A percentile compares a stretch with the other conserved stretches of the same genome.
Evolutionary conservation across 2,113 vertebrate species (phyloP).

Genomic region (Prochilodus magdalenae): DNA sequence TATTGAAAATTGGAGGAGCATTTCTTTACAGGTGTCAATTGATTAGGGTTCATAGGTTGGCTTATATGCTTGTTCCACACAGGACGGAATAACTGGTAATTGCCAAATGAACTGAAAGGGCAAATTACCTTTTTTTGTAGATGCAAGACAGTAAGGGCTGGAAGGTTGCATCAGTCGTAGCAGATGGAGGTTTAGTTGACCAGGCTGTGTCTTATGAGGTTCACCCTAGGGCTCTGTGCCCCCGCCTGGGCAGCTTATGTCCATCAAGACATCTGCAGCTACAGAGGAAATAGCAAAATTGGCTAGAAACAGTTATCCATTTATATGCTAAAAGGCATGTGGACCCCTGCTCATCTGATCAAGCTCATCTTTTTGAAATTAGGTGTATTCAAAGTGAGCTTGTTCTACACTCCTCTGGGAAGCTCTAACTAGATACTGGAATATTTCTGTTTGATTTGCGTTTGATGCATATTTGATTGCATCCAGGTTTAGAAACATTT

Average conservation of each 20-base stretch:
- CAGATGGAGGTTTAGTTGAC: slow-evolving; percentile 76
- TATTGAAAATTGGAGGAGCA: no score
- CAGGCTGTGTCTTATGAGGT: slow-evolving; percentile 63
- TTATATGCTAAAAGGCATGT: no score
- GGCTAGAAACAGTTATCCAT: no score
- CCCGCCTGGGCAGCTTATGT: slow-evolving; percentile 25
- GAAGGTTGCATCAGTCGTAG: slow-evolving; percentile 44
- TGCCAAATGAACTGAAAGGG: background rate
- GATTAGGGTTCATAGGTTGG: background rate
- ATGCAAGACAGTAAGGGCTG: background rate
- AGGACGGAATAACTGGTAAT: background rate
- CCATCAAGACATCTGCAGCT: slow-evolving; percentile 46
- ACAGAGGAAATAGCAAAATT: slow-evolving; percentile 10
- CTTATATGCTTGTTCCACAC: background rate
- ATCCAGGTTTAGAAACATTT: no score
- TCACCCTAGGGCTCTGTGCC: slow-evolving; percentile 47
- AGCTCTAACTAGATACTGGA: no score
- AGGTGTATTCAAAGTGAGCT: no score
- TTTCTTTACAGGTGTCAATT: background rate
- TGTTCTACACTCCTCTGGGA: no score
- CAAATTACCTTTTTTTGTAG: slow-evolving; percentile 19
- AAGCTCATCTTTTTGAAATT: no score
- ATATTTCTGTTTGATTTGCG: no score
- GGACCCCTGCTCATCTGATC: no score
- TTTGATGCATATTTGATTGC: no score